phyloP scores from a whole-genome alignment of 2,888 invertebrate genomes.

The Andrena fulva region DNA sequence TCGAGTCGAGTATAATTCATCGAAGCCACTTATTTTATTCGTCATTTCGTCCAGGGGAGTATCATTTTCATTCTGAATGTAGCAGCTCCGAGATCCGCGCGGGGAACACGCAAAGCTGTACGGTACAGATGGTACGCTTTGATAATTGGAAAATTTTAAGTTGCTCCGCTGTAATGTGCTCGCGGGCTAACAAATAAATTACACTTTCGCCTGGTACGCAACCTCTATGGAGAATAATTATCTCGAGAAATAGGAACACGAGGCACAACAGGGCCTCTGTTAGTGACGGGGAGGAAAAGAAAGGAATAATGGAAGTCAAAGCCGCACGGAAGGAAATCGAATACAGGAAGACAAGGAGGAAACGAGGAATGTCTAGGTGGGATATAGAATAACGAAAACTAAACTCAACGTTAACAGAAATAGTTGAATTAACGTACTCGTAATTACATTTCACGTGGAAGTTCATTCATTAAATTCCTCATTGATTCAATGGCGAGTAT shows the following conservation, averaged over 20 bases:
- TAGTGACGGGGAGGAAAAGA: constrained; percentile 51
- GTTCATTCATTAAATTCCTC: background rate
- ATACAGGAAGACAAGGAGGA: constrained; percentile 30
- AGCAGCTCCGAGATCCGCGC: background rate
- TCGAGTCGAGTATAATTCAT: background rate
- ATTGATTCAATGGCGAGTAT: background rate
- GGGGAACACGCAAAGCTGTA: background rate
- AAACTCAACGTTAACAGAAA: constrained; percentile 1
- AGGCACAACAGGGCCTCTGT: constrained; percentile 41
- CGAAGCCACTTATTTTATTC: background rate
- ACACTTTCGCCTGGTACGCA: constrained; percentile 18
- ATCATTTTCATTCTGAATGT: background rate
- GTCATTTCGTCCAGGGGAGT: background rate
- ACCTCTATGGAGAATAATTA: constrained; percentile 48
- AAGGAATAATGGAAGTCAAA: constrained; percentile 49
- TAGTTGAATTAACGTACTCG: background rate
- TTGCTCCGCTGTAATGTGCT: background rate
- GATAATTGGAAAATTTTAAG: constrained; percentile 8
- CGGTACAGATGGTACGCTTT: background rate
- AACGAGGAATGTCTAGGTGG: constrained; percentile 7
- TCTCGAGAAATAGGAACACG: constrained; percentile 36
- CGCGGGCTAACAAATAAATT: constrained; percentile 30
- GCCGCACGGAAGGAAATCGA: constrained; percentile 33
- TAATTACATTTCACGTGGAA: background rate
- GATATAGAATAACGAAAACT: constrained; percentile 1